These are phyloP conservation scores for Chanos chanos DNA, from an alignment of 2,797 vertebrate species.

Conservation along the genomic window DNA sequence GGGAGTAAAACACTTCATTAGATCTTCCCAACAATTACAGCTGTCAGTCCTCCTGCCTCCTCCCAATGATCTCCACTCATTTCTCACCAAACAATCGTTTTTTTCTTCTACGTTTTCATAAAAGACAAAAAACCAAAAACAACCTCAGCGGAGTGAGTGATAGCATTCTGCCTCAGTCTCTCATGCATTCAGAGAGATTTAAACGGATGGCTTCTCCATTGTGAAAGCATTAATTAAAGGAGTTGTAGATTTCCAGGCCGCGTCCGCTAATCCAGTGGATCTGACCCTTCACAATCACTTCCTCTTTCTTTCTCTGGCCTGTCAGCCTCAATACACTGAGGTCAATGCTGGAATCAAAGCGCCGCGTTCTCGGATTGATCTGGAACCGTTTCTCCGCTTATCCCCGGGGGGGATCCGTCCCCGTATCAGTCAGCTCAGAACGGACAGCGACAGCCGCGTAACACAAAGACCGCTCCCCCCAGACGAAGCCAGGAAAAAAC, in stretches of 20 bases:
- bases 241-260: conserved; percentile 1
- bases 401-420: conserved; percentile 19
- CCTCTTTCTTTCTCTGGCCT: not conserved
- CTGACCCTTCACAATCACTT: not conserved
- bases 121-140: not conserved
- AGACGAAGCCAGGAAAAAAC: conserved; percentile 18
- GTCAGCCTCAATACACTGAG: not conserved
- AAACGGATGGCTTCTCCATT: not conserved
- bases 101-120: not conserved
- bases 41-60: conserved; percentile 17
- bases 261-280: not conserved
- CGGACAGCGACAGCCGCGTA: conserved; percentile 13
- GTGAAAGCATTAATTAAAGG: conserved; percentile 7
- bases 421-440: conserved; percentile 32
- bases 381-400: not conserved
- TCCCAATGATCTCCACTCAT: conserved; percentile 6
- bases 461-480: conserved; percentile 23
- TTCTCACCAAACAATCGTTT: not conserved
- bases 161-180: not conserved
- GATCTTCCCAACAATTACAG: conserved; percentile 21
- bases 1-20: conserved; percentile 32
- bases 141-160: conserved; percentile 15
- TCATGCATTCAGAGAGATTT: not conserved
- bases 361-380: not conserved
- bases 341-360: conserved; percentile 9